Evolutionary conservation across 2,888 invertebrate genomes (phyloP).

Genomic region (Sussaba pulchella): DNA sequence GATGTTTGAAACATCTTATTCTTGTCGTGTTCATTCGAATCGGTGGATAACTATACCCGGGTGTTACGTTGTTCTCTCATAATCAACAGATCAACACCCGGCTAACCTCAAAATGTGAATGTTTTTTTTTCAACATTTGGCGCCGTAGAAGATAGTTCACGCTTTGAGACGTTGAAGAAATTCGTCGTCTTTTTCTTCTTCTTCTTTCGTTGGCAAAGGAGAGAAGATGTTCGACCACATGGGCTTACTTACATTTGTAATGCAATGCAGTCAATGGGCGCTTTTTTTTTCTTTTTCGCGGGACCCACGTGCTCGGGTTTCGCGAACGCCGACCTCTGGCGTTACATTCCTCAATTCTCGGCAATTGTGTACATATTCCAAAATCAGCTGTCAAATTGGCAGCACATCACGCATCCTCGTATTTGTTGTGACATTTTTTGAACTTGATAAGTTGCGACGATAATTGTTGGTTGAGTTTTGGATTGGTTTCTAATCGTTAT

Average conservation of each 20-base stretch:
- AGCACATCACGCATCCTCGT: too few relatives aligned
- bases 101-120: constrained; percentile 3
- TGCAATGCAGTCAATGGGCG: too few relatives aligned
- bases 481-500: background rate
- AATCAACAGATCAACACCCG: background rate
- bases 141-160: too few relatives aligned
- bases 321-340: background rate
- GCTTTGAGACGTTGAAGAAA: too few relatives aligned
- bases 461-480: background rate
- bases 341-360: background rate
- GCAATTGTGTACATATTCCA: too few relatives aligned
- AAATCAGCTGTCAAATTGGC: too few relatives aligned
- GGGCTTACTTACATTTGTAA: too few relatives aligned
- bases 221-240: too few relatives aligned
- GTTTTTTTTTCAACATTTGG: background rate
- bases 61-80: background rate
- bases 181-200: too few relatives aligned
- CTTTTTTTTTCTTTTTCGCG: too few relatives aligned
- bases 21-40: background rate
- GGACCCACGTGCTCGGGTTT: background rate
- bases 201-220: too few relatives aligned
- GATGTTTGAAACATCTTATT: too few relatives aligned
- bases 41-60: background rate
- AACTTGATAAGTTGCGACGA: background rate
- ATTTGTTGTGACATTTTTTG: constrained; percentile 12